A percentile compares a stretch with the other conserved stretches of the same genome.
These are phyloP conservation scores for Lathronympha strigana DNA, from an alignment of 2,888 invertebrate species.

Conservation along the genomic window DNA sequence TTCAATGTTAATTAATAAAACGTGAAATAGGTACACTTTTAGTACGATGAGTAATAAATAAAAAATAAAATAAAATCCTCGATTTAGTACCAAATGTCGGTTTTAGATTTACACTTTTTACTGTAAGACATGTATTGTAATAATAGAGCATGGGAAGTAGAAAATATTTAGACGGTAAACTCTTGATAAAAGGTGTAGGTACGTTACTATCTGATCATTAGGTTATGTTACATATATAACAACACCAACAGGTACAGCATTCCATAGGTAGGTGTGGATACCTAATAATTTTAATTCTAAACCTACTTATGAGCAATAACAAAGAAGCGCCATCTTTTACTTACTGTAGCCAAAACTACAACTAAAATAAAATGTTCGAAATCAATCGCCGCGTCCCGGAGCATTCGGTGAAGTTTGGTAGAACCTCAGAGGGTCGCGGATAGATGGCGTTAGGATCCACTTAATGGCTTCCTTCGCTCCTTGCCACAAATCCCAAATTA, in stretches of 20 bases:
- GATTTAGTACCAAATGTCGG: too few relatives aligned
- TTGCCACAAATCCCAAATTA: slow-evolving; percentile 51
- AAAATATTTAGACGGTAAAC: too few relatives aligned
- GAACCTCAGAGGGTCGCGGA: slow-evolving; percentile 80
- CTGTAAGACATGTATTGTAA: too few relatives aligned
- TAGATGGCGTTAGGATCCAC: slow-evolving; percentile 80
- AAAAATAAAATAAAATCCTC: too few relatives aligned
- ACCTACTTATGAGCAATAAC: neutral
- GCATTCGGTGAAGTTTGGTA: slow-evolving; percentile 73
- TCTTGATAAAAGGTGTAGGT: too few relatives aligned
- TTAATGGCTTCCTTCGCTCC: slow-evolving; percentile 65
- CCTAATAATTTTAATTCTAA: neutral
- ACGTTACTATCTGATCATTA: too few relatives aligned
- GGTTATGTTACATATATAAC: too few relatives aligned
- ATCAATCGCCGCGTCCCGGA: slow-evolving; percentile 71
- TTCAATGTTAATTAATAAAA: neutral
- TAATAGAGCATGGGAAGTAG: too few relatives aligned
- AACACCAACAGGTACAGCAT: too few relatives aligned
- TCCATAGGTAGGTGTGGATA: neutral
- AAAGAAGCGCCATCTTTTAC: slow-evolving; percentile 1
- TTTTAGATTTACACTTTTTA: too few relatives aligned
- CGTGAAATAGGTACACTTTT: too few relatives aligned
- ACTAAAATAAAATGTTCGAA: slow-evolving; percentile 39
- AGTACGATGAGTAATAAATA: too few relatives aligned
- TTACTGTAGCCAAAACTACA: neutral